These are phyloP conservation scores for Chymomyza amoena DNA, from an alignment of 2,888 invertebrate genomes.

Conservation along the genomic window DNA sequence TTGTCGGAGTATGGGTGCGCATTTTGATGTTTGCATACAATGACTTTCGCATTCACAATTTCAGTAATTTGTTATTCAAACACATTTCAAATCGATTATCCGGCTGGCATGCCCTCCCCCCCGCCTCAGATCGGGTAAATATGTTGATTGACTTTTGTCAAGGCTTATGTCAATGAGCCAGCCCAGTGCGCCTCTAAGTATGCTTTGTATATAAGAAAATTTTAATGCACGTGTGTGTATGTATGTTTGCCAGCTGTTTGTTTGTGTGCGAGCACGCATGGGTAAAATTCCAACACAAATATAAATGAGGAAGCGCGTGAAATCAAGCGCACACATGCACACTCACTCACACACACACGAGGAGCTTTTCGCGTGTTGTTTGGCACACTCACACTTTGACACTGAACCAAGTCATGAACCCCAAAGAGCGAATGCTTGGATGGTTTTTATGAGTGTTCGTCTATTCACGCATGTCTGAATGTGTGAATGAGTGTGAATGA, in stretches of 20 bases:
- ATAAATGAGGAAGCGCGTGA: constrained; percentile 62
- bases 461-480: constrained; percentile 6
- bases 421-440: constrained; percentile 28
- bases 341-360: constrained; percentile 1
- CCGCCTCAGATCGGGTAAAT: constrained; percentile 63
- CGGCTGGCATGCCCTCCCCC: constrained; percentile 61
- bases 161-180: constrained; percentile 34
- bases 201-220: constrained; percentile 23
- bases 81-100: constrained; percentile 71
- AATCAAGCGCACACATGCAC: constrained; percentile 12
- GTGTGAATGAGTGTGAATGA: constrained; percentile 13
- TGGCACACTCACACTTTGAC: constrained; percentile 20
- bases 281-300: constrained; percentile 54
- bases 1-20: neutral
- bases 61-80: constrained; percentile 71
- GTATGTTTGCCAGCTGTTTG: neutral
- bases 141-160: constrained; percentile 73
- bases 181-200: neutral
- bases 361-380: constrained; percentile 12
- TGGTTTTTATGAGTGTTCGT: constrained; percentile 32
- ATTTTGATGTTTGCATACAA: constrained; percentile 35
- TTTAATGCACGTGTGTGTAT: constrained; percentile 11
- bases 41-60: constrained; percentile 61
- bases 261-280: constrained; percentile 17
- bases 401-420: constrained; percentile 24